Evolutionary conservation across 2,888 invertebrate species (phyloP), one percentile per base, ranked within the genome.

Genomic region (Macropis europaea): DNA sequence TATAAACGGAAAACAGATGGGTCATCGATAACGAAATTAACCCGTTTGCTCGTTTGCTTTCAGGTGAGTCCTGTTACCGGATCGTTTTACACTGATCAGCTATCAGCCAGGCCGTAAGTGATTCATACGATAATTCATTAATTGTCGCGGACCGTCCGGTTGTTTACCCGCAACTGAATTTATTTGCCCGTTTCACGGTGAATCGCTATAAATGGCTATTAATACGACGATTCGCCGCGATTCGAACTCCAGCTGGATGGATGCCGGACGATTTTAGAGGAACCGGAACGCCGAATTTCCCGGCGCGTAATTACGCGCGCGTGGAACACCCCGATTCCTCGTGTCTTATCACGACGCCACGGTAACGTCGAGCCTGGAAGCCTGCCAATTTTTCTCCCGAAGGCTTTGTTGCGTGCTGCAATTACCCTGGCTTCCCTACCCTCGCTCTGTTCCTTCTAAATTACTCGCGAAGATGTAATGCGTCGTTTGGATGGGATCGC

Each of bases 361-460:
- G 40, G 34, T 48, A 50, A 68, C 43, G 54, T 52, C 52, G 59
- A 40, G 28, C 40, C 45, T 78, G 75, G 75, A 74, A 59, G 26
- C 30, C 22, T 61, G 76, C 78, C 78, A 78, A 69, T 78, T 70
- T 76, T 76, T 73, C 57, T 11, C 6, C 52, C 11, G 11, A 3
- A 24, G 26, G 64, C 75, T 61, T 66, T 64, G 74, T 77, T 74
- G 77, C 75, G 64, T 48, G 74, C 30, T 57, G 54, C 64, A 78
- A 77, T 78, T 78, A 74, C 64, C 53, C 57, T 54, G 50, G 69
- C 75, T 40, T 45, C 30, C 19, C 56, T 3, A 56, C 42, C 11
- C 9, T 6, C 32, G 19, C 45, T 17, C 36, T 64, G 45, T 43
- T 56, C 26, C n/a, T 47, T 17, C 34, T 60, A 75, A 73, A 73